Evolutionary conservation across 2,888 invertebrate genomes (phyloP), one percentile per base, ranked within the genome.

Genomic region (Trimorus sp.): DNA sequence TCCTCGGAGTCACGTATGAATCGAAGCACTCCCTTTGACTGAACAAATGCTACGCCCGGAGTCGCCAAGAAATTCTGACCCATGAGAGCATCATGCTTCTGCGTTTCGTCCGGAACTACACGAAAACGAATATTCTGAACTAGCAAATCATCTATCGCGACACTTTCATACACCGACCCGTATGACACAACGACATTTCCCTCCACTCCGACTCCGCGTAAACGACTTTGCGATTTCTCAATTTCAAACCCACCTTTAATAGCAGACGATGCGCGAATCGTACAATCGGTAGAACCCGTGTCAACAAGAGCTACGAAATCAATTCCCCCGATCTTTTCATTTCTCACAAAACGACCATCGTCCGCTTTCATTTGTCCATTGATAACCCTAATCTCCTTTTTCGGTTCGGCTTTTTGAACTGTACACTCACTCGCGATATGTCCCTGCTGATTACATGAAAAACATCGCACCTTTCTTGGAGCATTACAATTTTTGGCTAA

Each of bases 81-180:
- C n/a, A 51, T 51, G 51, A 51, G 5, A 14, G 15, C 51, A 51
- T 51, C 51, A 51, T 51, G n/a, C n/a, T 15, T 51, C 14, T 51
- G 51, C 8, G 15, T 15, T 8, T 51, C 15, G 15, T 51, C 51
- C 14, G 51, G 51, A 51, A 51, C 51, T 7, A 51, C 14, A 14
- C 51, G n/a, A n/a, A 51, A 51, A 7, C n/a, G 11, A 51, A 51
- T 51, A 14, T 14, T 51, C 51, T 15, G 51, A 14, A n/a, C 14
- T 51, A 51, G 3, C 51, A 51, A 51, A 51, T 51, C 51, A 51
- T 51, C n/a, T 14, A 51, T 26, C 26, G 26, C 26, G 26, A 26
- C 26, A 26, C 26, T 26, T 26, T 26, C 2, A 26, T 26, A 26
- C 4, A 26, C 26, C 26, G 26, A 26, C 4, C 26, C 26, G 26